Evolutionary conservation across 2,888 invertebrate genomes (phyloP), one percentile per base, ranked within the genome.

Genomic region (Eupithecia subumbrata): DNA sequence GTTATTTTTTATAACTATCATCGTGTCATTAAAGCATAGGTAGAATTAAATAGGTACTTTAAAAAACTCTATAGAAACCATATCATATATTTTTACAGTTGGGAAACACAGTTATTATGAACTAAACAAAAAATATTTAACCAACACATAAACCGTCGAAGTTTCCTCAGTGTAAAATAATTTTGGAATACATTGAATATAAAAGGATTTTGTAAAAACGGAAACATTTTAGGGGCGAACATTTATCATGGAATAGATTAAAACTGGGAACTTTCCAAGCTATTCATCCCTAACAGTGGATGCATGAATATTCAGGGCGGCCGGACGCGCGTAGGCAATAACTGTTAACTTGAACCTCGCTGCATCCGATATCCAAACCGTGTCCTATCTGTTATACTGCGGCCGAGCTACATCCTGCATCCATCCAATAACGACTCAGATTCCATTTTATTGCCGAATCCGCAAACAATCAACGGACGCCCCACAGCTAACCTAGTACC

Each of bases 231-330:
- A 37, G 43, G 12, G 43, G 43, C 43, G 56, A 68, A 71, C 34
- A 69, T 72, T 52, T 30, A 12, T 40, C 63, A 30, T 30, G 67
- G 76, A 45, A 81, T 81, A 81, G 80, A 83, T 84, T 84, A 82
- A 84, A 87, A 84, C 83, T 79, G 83, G 77, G 78, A 85, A 86
- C 86, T 84, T 85, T 85, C 81, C 77, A 72, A 77, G 77, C 83
- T 83, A 84, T 84, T 84, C 82, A 87, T 86, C 87, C 88, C 86
- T 84, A 84, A 84, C 85, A 84, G 82, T 85, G 83, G 85, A 52
- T 85, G 84, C 88, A 93, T 93, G 92, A 92, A 93, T 93, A 93
- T 93, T 93, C 92, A 93, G 87, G 77, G 84, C 84, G 81, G 86
- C 80, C 89, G 86, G 83, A 86, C 86, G 86, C 85, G 86, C 84